phyloP scores from a whole-genome alignment of 1,140 invertebrate genomes.

The Grapholita molesta region DNA sequence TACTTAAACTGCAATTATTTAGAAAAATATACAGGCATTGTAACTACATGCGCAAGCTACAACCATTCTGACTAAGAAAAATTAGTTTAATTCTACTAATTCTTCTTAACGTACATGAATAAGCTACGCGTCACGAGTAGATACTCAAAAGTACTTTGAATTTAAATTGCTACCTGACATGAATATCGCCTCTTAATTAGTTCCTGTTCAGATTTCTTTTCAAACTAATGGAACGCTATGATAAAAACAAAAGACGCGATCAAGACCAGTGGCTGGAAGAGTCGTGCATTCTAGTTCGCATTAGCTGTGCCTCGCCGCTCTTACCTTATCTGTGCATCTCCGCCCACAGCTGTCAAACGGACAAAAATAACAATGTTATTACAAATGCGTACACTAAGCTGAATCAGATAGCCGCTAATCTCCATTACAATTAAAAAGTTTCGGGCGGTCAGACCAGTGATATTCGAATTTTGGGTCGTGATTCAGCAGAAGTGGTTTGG shows the following conservation, averaged over 20 bases:
- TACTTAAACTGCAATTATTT: too few relatives aligned
- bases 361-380: conserved; percentile 74
- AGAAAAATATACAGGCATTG: too few relatives aligned
- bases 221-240: neutral
- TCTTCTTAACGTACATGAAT: too few relatives aligned
- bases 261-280: conserved; percentile 41
- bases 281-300: conserved; percentile 50
- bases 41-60: too few relatives aligned
- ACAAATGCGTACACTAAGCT: conserved; percentile 61
- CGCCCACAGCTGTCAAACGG: conserved; percentile 70
- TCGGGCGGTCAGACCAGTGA: conserved; percentile 34
- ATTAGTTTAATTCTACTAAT: too few relatives aligned
- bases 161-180: neutral
- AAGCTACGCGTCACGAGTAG: too few relatives aligned
- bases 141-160: neutral
- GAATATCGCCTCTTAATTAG: neutral
- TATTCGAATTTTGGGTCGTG: conserved; percentile 36
- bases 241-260: conserved; percentile 33
- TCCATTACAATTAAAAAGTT: conserved; percentile 71
- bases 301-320: conserved; percentile 36
- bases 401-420: conserved; percentile 69
- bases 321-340: conserved; percentile 53
- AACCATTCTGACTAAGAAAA: too few relatives aligned
- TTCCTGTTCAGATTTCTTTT: neutral
- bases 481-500: conserved; percentile 40